These are phyloP conservation scores for Megalops atlanticus DNA, from an alignment of 2,113 vertebrate genomes.

Conservation along the genomic window DNA sequence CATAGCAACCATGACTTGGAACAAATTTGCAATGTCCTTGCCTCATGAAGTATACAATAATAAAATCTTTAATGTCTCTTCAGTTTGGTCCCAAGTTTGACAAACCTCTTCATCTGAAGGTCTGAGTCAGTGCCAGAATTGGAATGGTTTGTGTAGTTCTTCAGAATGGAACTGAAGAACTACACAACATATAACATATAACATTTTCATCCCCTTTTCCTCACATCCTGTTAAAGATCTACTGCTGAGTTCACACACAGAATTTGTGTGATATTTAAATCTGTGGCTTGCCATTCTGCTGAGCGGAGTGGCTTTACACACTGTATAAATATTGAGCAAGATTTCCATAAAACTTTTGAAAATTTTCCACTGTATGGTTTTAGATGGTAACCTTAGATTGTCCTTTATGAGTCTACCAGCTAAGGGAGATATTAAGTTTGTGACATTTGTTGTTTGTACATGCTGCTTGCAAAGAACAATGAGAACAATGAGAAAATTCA, in stretches of 20 bases:
- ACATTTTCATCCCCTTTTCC: neutral
- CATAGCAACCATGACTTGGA: neutral
- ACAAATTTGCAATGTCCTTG: neutral
- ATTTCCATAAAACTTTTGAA: neutral
- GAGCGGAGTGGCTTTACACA: neutral
- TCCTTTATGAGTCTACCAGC: neutral
- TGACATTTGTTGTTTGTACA: neutral
- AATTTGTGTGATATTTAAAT: neutral
- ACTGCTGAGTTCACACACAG: neutral
- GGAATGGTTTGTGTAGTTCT: too few relatives aligned
- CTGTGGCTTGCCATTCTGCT: neutral
- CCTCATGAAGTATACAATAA: neutral
- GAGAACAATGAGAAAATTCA: neutral
- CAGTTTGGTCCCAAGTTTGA: neutral
- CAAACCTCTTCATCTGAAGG: neutral
- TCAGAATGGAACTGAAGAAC: too few relatives aligned
- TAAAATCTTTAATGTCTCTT: neutral
- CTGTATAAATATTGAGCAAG: constrained; percentile 1
- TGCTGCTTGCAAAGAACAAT: neutral
- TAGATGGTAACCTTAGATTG: neutral
- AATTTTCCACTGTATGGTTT: neutral
- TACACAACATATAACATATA: too few relatives aligned
- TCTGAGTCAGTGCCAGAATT: too few relatives aligned
- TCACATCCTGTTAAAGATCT: neutral
- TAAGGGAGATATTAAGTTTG: neutral